phyloP scores from a whole-genome alignment of 2,797 vertebrate species.

The Taeniopygia guttata region DNA sequence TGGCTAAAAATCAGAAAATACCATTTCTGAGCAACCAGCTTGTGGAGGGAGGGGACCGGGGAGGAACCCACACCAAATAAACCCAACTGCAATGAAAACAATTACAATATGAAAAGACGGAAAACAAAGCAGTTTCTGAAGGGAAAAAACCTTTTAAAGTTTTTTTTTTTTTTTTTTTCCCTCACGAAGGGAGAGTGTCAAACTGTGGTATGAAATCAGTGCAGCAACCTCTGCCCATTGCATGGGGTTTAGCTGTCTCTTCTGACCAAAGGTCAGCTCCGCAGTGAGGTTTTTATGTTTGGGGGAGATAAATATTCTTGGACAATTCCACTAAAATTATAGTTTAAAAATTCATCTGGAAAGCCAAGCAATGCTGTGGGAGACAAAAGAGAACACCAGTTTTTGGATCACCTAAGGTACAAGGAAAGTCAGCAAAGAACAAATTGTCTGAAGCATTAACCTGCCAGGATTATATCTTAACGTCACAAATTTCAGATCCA shows the following conservation, averaged over 20 bases:
- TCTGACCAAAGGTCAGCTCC: neutral
- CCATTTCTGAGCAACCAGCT: neutral
- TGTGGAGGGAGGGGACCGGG: neutral
- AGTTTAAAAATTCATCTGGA: neutral
- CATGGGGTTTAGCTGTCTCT: neutral
- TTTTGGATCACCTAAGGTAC: conserved; percentile 24
- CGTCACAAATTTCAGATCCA: conserved; percentile 28
- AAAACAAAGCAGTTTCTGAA: neutral
- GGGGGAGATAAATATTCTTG: neutral
- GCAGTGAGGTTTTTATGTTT: neutral
- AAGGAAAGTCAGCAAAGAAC: conserved; percentile 2
- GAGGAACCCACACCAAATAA: neutral
- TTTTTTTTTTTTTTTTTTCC: neutral
- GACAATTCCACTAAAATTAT: neutral
- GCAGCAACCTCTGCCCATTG: neutral
- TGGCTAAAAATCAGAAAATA: neutral
- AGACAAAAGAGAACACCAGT: conserved; percentile 34
- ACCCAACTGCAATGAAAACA: neutral
- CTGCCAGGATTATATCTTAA: conserved; percentile 37
- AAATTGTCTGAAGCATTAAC: conserved; percentile 44
- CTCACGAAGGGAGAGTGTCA: neutral
- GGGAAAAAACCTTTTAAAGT: neutral
- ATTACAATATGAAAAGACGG: neutral
- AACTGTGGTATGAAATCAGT: neutral
- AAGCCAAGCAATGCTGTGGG: neutral